Evolutionary conservation across 2,888 invertebrate species (phyloP).

Genomic region (Ephialtes manifestator): DNA sequence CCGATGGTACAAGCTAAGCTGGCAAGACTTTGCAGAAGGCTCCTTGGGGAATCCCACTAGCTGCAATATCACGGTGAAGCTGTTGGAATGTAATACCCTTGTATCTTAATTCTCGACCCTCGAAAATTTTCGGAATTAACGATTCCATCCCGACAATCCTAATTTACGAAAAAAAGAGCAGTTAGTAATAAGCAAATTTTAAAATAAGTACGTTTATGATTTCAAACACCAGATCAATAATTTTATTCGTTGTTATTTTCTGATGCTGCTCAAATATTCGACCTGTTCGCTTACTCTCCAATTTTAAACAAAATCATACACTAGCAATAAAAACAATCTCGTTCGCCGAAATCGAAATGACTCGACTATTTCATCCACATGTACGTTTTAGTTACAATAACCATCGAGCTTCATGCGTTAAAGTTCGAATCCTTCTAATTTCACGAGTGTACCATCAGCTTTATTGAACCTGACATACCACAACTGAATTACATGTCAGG

Average conservation of each 20-base stretch:
- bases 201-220: background rate
- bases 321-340: constrained; percentile 22
- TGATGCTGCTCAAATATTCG: constrained; percentile 12
- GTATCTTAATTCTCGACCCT: constrained; percentile 38
- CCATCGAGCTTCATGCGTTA: constrained; percentile 28
- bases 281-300: background rate
- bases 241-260: too few relatives aligned
- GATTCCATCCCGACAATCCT: constrained; percentile 3
- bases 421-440: constrained; percentile 55
- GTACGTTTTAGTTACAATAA: constrained; percentile 32
- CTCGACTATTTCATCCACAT: background rate
- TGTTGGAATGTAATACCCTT: constrained; percentile 31
- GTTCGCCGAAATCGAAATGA: constrained; percentile 24
- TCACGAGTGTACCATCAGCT: constrained; percentile 31
- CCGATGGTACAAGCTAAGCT: constrained; percentile 36
- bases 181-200: background rate
- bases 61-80: constrained; percentile 39
- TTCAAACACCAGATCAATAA: background rate
- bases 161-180: background rate
- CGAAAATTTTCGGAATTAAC: constrained; percentile 32
- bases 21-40: constrained; percentile 52
- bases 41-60: constrained; percentile 31
- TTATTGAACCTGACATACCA: constrained; percentile 27
- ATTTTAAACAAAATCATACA: constrained; percentile 18
- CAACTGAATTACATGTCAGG: constrained; percentile 3